phyloP scores from a whole-genome alignment of 2,113 vertebrate species.

The Nematolebias whitei region DNA sequence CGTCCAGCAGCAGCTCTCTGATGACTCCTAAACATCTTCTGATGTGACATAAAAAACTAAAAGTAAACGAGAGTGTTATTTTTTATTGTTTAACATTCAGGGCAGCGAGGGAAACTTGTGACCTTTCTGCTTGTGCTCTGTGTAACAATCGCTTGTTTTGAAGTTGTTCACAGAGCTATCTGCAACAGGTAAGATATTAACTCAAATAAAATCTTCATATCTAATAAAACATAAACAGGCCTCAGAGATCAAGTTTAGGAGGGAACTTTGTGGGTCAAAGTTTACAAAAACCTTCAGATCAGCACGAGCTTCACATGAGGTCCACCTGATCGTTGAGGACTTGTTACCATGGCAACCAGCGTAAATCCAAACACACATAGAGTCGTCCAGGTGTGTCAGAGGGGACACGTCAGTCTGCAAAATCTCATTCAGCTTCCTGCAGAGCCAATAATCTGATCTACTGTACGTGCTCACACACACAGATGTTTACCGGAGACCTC shows the following conservation, averaged over 20 bases:
- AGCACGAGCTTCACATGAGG: not conserved
- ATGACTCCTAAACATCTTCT: too few species aligned
- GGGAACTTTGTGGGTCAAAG: not conserved
- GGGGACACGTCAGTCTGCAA: not conserved
- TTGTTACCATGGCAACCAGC: not conserved
- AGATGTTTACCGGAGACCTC: not conserved
- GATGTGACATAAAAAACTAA: too few species aligned
- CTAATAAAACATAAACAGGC: not conserved
- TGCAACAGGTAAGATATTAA: too few species aligned
- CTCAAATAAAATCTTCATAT: too few species aligned
- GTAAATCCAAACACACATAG: conserved; percentile 1
- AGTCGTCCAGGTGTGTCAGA: not conserved
- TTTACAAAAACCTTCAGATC: not conserved
- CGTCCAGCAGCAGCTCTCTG: too few species aligned
- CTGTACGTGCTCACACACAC: conserved; percentile 35
- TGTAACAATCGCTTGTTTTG: too few species aligned
- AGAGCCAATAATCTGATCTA: conserved; percentile 47
- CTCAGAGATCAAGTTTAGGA: not conserved
- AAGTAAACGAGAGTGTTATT: too few species aligned
- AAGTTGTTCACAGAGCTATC: too few species aligned
- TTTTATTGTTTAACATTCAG: too few species aligned
- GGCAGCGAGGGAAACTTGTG: too few species aligned
- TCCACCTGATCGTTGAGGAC: not conserved
- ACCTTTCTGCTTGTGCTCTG: too few species aligned
- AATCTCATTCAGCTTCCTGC: conserved; percentile 1